Percentiles rank a stretch among this genome's conserved stretches.
phyloP scores from a whole-genome alignment of 2,797 vertebrate genomes.

The Sebastes kiyomatsui region DNA sequence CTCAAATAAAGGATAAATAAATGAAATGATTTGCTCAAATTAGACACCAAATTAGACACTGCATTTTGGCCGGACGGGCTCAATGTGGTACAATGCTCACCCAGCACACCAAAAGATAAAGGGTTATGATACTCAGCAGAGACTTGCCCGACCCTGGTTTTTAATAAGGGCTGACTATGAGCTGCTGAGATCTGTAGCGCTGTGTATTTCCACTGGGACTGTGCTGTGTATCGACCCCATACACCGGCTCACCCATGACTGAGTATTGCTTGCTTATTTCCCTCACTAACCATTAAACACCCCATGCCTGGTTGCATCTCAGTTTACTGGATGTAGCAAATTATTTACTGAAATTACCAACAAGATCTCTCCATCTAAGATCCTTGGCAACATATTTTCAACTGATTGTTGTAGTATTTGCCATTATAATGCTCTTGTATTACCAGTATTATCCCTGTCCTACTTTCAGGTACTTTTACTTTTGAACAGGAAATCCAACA shows the following conservation, averaged over 20 bases:
- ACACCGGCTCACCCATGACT: constrained; percentile 35
- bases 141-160: constrained; percentile 54
- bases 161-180: constrained; percentile 69
- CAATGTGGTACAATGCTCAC: constrained; percentile 52
- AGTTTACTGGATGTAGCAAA: constrained; percentile 27
- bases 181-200: constrained; percentile 58
- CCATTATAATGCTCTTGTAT: not conserved
- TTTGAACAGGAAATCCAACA: not conserved
- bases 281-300: constrained; percentile 42
- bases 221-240: constrained; percentile 59
- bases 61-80: constrained; percentile 50
- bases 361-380: constrained; percentile 4
- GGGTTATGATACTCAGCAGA: constrained; percentile 62
- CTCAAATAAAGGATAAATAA: constrained; percentile 50
- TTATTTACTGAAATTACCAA: constrained; percentile 33
- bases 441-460: not conserved
- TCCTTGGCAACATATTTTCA: not conserved
- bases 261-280: constrained; percentile 35
- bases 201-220: constrained; percentile 66
- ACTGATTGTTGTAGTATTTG: not conserved
- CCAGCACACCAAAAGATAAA: constrained; percentile 62
- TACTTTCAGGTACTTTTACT: not conserved
- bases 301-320: constrained; percentile 21
- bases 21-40: constrained; percentile 53
- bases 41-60: constrained; percentile 39